Evolutionary conservation across 2,888 invertebrate genomes (phyloP).

Genomic region (Synergus itoensis): DNA sequence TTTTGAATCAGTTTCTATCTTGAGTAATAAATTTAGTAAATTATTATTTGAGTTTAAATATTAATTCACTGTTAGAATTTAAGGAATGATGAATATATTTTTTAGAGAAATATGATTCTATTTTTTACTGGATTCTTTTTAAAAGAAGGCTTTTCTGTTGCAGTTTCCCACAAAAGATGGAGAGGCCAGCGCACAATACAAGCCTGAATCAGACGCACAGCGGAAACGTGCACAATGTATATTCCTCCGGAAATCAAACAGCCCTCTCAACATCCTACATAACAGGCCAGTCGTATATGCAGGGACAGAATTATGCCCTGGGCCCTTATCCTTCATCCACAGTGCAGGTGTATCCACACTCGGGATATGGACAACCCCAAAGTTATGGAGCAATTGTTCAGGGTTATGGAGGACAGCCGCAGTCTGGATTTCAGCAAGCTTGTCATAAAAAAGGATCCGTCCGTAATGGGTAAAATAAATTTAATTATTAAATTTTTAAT

Average conservation of each 20-base stretch:
- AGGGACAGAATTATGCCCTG: constrained; percentile 73
- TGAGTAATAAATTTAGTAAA: too few relatives aligned
- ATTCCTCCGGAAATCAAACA: constrained; percentile 72
- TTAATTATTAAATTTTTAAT: neutral
- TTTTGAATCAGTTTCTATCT: too few relatives aligned
- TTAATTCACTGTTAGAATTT: too few relatives aligned
- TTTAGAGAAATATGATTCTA: neutral
- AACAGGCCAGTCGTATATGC: constrained; percentile 76
- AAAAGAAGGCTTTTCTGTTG: constrained; percentile 45
- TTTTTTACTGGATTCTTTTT: constrained; percentile 9
- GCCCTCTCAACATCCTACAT: constrained; percentile 75
- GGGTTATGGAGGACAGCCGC: constrained; percentile 73
- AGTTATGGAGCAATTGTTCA: constrained; percentile 75
- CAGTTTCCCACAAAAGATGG: constrained; percentile 76
- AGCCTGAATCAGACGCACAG: constrained; percentile 70
- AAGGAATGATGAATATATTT: too few relatives aligned
- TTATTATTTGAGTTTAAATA: too few relatives aligned
- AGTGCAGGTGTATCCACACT: constrained; percentile 70
- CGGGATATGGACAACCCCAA: constrained; percentile 71
- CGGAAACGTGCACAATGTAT: constrained; percentile 69
- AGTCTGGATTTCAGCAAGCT: constrained; percentile 77
- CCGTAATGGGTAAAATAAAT: constrained; percentile 81
- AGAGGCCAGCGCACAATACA: constrained; percentile 70
- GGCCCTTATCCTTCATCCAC: constrained; percentile 67
- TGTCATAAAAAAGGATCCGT: constrained; percentile 84